Percentiles rank a stretch among this genome's conserved stretches.
Evolutionary conservation across 1,140 invertebrate species (phyloP).

Genomic region (Caenorhabditis elegans): DNA sequence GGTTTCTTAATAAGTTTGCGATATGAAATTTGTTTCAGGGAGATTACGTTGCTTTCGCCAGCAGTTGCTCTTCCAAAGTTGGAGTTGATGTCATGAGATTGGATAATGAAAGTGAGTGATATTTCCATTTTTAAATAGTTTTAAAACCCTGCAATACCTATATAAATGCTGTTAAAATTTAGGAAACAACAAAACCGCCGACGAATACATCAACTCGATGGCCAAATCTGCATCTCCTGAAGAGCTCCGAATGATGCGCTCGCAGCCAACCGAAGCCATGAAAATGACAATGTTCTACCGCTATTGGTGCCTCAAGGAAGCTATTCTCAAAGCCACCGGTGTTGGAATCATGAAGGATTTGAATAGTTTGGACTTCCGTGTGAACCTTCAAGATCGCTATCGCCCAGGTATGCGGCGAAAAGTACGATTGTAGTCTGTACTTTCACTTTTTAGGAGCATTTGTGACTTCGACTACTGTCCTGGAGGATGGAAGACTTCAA

Average conservation of each 20-base stretch:
- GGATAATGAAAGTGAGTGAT: conserved; percentile 60
- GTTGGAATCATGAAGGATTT: conserved; percentile 63
- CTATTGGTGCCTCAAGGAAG: conserved; percentile 66
- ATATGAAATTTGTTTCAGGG: conserved; percentile 52
- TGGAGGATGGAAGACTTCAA: conserved; percentile 54
- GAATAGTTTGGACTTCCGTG: conserved; percentile 60
- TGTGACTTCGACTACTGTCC: conserved; percentile 60
- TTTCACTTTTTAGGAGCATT: conserved; percentile 55
- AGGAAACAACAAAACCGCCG: conserved; percentile 66
- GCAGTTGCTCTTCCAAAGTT: conserved; percentile 58
- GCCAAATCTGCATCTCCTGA: conserved; percentile 61
- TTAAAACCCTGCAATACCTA: neutral
- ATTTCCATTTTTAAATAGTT: neutral
- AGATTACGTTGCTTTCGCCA: conserved; percentile 65
- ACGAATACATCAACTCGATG: conserved; percentile 66
- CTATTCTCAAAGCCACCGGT: conserved; percentile 64
- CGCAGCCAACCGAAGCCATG: conserved; percentile 64
- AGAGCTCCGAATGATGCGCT: conserved; percentile 59
- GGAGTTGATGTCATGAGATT: conserved; percentile 65
- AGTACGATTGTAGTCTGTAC: neutral
- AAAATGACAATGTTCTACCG: conserved; percentile 66
- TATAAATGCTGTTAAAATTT: neutral
- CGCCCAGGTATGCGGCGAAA: conserved; percentile 33
- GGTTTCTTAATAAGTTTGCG: too few species aligned
- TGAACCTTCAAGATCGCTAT: conserved; percentile 58